phyloP scores from a whole-genome alignment of 2,888 invertebrate genomes.

The Sesia apiformis region DNA sequence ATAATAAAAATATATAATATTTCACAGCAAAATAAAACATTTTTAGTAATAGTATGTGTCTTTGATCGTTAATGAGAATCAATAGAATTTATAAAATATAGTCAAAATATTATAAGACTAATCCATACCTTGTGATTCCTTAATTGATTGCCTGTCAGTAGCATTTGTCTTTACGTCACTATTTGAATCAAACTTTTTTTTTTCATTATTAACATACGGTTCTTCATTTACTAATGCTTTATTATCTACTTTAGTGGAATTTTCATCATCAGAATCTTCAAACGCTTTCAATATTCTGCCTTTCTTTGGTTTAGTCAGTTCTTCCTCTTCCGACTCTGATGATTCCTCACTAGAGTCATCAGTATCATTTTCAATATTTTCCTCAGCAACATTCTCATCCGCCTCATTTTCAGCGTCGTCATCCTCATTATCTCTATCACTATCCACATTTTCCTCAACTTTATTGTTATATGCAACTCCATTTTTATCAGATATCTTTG shows the following conservation, averaged over 20 bases:
- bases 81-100: neutral
- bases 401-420: constrained; percentile 31
- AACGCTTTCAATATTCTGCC: constrained; percentile 64
- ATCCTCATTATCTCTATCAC: constrained; percentile 23
- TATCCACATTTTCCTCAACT: constrained; percentile 12
- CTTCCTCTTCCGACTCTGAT: constrained; percentile 29
- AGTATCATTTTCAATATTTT: constrained; percentile 22
- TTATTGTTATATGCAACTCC: constrained; percentile 7
- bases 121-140: constrained; percentile 40
- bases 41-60: too few species aligned
- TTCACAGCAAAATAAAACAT: too few species aligned
- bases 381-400: constrained; percentile 20
- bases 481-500: constrained; percentile 15
- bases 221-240: neutral
- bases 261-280: constrained; percentile 65
- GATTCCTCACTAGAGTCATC: constrained; percentile 45
- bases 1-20: too few species aligned
- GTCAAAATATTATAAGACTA: neutral
- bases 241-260: constrained; percentile 1
- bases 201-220: neutral
- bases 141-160: constrained; percentile 15
- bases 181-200: neutral
- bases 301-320: constrained; percentile 31
- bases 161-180: neutral
- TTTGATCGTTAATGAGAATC: neutral